Base-by-base conservation (phyloP, 1,140 invertebrate genomes). In the Drosophila triauraria region DNA sequence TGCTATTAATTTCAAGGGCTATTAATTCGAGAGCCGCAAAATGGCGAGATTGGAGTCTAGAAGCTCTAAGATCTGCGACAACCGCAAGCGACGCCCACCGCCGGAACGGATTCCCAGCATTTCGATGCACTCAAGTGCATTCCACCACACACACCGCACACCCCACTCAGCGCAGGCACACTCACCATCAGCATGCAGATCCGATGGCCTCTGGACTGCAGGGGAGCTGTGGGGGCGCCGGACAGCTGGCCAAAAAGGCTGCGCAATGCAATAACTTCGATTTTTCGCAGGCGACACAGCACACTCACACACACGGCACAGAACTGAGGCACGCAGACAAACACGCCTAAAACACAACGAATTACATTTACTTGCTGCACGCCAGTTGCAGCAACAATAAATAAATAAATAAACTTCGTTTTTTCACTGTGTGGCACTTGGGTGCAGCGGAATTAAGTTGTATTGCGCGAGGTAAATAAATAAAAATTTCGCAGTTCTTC, bases 181-280 rank as follows among this genome's bases (percentile, higher is more conserved):
- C 77, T 80, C 51, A 88, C 84, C 80, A 78, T 88, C 59, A 64
- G 68, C 63, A 69, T 50, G 25, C 48, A 54, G 75, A 76, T 27
- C 64, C 47, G 67, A 68, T 57, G 30, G 25, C 27, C 62, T 40
- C 38, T 23, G 56, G 30, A 6, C 57, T 23, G 50, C 51, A 47
- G 64, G 57, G 69, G 59, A 38, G 32, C 62, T 56, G 56, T 38
- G 54, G 35, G 46, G 61, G 48, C 68, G 54, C 25, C 64, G 65
- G 75, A 51, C 80, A 84, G 81, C 81, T 84, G 81, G 57, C 58
- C 38, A 62, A 57, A 82, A 50, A 58, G 65, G 70, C 70, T 74
- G 70, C 75, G 83, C 77, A 88, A 80, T 87, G 83, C 83, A 86
- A 88, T 82, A 83, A 80, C 83, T 87, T 87, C 83, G 83, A 88